Evolutionary conservation across 2,797 vertebrate species (phyloP).

Genomic region (Smutsia gigantea): DNA sequence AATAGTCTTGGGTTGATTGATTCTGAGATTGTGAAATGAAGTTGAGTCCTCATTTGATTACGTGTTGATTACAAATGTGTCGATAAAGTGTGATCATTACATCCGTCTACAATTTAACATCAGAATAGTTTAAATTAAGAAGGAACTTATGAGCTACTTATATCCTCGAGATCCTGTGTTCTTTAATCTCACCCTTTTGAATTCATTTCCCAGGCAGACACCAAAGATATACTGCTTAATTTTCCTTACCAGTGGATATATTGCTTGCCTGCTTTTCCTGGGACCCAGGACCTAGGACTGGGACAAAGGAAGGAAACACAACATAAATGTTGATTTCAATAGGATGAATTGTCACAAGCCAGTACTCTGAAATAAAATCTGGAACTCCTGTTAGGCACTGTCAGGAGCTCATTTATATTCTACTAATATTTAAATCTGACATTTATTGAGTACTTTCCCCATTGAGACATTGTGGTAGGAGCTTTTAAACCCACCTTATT

Average conservation of each 20-base stretch:
- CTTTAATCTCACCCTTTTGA: slow-evolving; percentile 36
- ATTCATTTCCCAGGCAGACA: slow-evolving; percentile 58
- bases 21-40: slow-evolving; percentile 56
- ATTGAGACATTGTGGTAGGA: slow-evolving; percentile 41
- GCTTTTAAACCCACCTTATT: slow-evolving; percentile 59
- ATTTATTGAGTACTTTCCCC: slow-evolving; percentile 52
- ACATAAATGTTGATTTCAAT: slow-evolving; percentile 40
- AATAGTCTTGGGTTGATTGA: slow-evolving; percentile 50
- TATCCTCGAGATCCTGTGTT: slow-evolving; percentile 26
- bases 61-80: slow-evolving; percentile 54
- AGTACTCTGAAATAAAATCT: slow-evolving; percentile 59
- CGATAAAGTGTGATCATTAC: slow-evolving; percentile 61
- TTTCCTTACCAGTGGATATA: slow-evolving; percentile 13
- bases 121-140: slow-evolving; percentile 48
- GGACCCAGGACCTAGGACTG: not conserved
- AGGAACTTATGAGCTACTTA: slow-evolving; percentile 33
- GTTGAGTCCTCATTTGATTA: slow-evolving; percentile 62
- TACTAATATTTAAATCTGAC: slow-evolving; percentile 62
- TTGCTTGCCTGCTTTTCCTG: slow-evolving; percentile 61
- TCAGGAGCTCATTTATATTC: slow-evolving; percentile 59
- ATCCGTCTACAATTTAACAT: slow-evolving; percentile 42
- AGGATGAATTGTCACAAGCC: slow-evolving; percentile 66
- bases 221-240: slow-evolving; percentile 55
- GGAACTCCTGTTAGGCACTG: slow-evolving; percentile 50
- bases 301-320: slow-evolving; percentile 40